Conservation (phyloP, 2,113 vertebrate species). For the Bufo bufo region DNA sequence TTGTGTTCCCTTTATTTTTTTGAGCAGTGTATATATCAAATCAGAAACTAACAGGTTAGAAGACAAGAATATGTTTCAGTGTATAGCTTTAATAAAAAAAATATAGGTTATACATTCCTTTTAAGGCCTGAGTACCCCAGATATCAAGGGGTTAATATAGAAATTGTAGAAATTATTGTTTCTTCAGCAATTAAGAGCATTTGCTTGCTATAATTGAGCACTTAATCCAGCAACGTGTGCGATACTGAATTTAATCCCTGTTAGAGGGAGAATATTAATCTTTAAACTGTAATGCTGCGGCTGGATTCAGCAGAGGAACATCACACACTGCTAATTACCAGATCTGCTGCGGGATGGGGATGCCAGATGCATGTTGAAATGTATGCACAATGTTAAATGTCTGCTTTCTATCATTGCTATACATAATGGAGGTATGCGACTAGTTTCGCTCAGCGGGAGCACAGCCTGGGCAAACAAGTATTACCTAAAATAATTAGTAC, state of each 20-base stretch:
- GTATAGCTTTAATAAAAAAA: too few relatives aligned
- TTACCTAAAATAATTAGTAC: conserved; percentile 53
- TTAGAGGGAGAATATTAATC: conserved; percentile 21
- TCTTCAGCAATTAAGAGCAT: neutral
- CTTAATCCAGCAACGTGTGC: neutral
- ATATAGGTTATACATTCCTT: too few relatives aligned
- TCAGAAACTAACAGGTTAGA: too few relatives aligned
- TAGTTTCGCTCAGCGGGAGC: conserved; percentile 42
- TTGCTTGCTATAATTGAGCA: neutral
- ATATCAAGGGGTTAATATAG: too few relatives aligned
- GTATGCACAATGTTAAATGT: conserved; percentile 38
- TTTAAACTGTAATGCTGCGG: conserved; percentile 1
- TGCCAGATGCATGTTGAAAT: conserved; percentile 44
- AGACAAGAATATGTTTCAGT: too few relatives aligned
- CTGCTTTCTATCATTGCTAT: conserved; percentile 40
- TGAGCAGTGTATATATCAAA: too few relatives aligned
- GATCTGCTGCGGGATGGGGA: conserved; percentile 8
- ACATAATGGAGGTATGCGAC: conserved; percentile 46
- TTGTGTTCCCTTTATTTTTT: too few relatives aligned
- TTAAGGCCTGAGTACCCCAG: too few relatives aligned
- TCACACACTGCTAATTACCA: conserved; percentile 23
- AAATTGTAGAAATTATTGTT: neutral
- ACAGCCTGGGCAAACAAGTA: conserved; percentile 47
- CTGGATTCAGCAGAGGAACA: conserved; percentile 4
- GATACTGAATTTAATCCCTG: neutral